phyloP scores from a whole-genome alignment of 2,797 vertebrate genomes.

The Champsocephalus esox region DNA sequence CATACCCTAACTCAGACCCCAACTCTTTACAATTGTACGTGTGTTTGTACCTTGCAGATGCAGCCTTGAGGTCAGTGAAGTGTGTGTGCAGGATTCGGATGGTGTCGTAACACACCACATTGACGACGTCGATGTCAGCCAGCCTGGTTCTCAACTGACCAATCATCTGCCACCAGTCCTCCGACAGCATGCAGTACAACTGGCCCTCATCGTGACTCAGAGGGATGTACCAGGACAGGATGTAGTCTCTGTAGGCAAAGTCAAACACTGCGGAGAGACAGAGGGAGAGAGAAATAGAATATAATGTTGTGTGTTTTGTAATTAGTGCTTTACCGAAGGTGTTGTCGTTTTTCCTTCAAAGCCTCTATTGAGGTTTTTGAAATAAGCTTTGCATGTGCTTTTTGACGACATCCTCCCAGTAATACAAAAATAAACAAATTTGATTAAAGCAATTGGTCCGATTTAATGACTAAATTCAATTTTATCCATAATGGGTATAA shows the following conservation, averaged over 20 bases:
- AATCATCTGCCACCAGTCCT: slow-evolving; percentile 96
- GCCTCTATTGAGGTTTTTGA: too few relatives aligned
- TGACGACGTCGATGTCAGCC: slow-evolving; percentile 92
- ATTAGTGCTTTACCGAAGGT: not conserved
- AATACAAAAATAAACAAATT: too few relatives aligned
- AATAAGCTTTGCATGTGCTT: too few relatives aligned
- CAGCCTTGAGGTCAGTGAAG: slow-evolving; percentile 97
- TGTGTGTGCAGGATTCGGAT: slow-evolving; percentile 92
- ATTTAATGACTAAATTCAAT: too few relatives aligned
- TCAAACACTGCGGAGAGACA: slow-evolving; percentile 90
- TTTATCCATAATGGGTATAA: too few relatives aligned
- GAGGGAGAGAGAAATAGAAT: not conserved
- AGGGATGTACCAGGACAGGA: slow-evolving; percentile 94
- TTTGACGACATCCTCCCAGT: too few relatives aligned
- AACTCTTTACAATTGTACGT: not conserved
- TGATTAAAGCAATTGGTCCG: too few relatives aligned
- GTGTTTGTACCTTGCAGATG: slow-evolving; percentile 89
- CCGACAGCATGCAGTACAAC: slow-evolving; percentile 93
- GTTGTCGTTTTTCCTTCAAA: too few relatives aligned
- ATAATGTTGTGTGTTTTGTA: not conserved
- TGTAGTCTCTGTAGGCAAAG: slow-evolving; percentile 95
- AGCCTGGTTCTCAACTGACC: slow-evolving; percentile 90
- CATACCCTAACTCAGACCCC: too few relatives aligned
- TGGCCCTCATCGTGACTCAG: slow-evolving; percentile 94
- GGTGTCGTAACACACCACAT: slow-evolving; percentile 92